These are phyloP conservation scores for Sylvietta virens DNA, from an alignment of 2,113 vertebrate genomes.

Conservation along the genomic window DNA sequence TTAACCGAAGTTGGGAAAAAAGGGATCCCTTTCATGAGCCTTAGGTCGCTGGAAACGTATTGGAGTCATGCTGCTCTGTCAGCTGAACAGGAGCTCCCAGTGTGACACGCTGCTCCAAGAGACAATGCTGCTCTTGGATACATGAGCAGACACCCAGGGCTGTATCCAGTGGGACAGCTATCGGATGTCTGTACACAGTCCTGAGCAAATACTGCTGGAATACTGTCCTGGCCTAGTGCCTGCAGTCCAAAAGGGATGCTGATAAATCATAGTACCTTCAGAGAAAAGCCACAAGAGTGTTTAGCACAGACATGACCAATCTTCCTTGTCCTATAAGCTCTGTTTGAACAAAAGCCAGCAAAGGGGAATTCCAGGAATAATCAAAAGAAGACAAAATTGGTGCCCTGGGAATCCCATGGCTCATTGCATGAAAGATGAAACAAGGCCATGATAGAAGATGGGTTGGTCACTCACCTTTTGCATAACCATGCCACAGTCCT, in stretches of 20 bases:
- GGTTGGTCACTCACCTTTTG: not conserved
- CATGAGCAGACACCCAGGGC: not conserved
- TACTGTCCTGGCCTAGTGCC: not conserved
- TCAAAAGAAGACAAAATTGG: not conserved
- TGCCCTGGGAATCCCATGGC: not conserved
- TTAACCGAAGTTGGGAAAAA: not conserved
- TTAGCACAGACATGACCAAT: not conserved
- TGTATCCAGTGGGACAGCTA: not conserved
- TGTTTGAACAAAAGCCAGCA: not conserved
- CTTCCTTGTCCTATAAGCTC: not conserved
- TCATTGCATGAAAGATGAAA: not conserved
- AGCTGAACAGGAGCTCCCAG: slow-evolving; percentile 8
- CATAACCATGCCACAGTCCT: not conserved
- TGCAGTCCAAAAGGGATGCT: not conserved
- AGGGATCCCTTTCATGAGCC: slow-evolving; percentile 23
- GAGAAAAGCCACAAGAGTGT: not conserved
- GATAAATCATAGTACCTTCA: not conserved
- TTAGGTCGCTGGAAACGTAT: not conserved
- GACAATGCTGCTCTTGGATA: not conserved
- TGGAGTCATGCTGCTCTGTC: slow-evolving; percentile 46
- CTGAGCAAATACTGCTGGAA: not conserved
- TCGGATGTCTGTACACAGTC: not conserved
- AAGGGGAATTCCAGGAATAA: not conserved
- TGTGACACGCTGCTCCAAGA: not conserved
- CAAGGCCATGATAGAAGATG: not conserved